phyloP scores from a whole-genome alignment of 2,888 invertebrate genomes.

The Oscheius sp. region DNA sequence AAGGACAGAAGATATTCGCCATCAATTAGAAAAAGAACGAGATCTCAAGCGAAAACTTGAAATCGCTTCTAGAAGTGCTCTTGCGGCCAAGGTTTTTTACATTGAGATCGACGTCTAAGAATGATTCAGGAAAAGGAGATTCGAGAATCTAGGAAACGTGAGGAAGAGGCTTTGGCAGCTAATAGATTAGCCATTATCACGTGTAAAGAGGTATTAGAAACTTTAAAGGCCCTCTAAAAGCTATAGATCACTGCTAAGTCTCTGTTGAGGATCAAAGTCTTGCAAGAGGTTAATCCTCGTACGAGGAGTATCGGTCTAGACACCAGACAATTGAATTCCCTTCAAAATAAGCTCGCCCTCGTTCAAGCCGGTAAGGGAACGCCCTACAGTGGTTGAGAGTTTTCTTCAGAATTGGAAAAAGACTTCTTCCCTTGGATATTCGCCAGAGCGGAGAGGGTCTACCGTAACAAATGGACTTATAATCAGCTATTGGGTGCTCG shows the following conservation, averaged over 20 bases:
- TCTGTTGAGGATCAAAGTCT: conserved; percentile 33
- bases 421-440: conserved; percentile 66
- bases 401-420: conserved; percentile 50
- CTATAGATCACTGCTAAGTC: conserved; percentile 32
- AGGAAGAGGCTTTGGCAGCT: conserved; percentile 9
- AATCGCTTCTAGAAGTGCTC: neutral
- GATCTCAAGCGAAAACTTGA: conserved; percentile 11
- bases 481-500: too few relatives aligned
- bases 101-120: too few relatives aligned
- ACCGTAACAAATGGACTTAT: conserved; percentile 12
- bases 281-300: conserved; percentile 36
- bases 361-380: conserved; percentile 37
- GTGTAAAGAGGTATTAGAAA: conserved; percentile 34
- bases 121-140: conserved; percentile 16
- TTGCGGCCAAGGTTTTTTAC: conserved; percentile 23
- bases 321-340: conserved; percentile 42
- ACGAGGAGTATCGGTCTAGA: conserved; percentile 44
- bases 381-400: neutral
- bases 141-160: neutral
- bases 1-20: conserved; percentile 16
- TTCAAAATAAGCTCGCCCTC: conserved; percentile 34
- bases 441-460: conserved; percentile 48
- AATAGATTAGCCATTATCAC: conserved; percentile 29
- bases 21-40: neutral
- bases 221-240: neutral